Base-by-base conservation (phyloP, 2,888 invertebrate species). In the Sicus ferrugineus region DNA sequence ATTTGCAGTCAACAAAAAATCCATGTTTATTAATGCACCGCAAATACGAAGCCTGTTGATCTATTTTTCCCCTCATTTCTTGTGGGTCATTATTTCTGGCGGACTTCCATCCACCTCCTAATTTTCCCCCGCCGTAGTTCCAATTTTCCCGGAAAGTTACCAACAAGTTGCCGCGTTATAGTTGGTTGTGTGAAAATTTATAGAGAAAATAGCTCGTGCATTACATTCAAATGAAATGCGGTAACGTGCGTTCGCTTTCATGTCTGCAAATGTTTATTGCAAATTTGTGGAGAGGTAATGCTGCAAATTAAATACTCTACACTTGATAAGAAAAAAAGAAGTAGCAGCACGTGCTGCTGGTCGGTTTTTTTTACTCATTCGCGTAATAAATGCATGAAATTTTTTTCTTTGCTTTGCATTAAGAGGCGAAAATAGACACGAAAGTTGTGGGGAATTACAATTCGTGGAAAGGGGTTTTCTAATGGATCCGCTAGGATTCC, bases 171-270 rank as follows among this genome's bases (percentile, higher is more conserved):
- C n/a, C n/a, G n/a, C n/a, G n/a, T n/a, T n/a, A n/a, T n/a, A n/a
- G n/a, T n/a, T n/a, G n/a, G n/a, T n/a, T n/a, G n/a, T n/a, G n/a
- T n/a, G n/a, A n/a, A n/a, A 42, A 42, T 42, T 42, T 42, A 42
- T 42, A 42, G 4, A 42, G 30, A 61, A 69, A 71, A 67, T 66
- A 63, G 59, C 73, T 72, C 74, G 76, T 78, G 77, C 71, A 73
- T 73, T 74, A 74, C 79, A 81, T 81, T 79, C 76, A 81, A 81
- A 81, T 79, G 73, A 77, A 73, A 73, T 74, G 70, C n/a, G n/a
- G 38, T 28, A 38, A 65, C 65, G 74, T 67, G 74, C 65, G 65
- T 65, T 31, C 69, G 64, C 28, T 52, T 74, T 66, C 67, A 46
- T 46, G 2, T 16, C 34, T 7, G 42, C 48, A 26, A 2, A 19